Evolutionary conservation across 2,888 invertebrate genomes (phyloP), one percentile per base, ranked within the genome.

Genomic region (Trachelus tabidus): DNA sequence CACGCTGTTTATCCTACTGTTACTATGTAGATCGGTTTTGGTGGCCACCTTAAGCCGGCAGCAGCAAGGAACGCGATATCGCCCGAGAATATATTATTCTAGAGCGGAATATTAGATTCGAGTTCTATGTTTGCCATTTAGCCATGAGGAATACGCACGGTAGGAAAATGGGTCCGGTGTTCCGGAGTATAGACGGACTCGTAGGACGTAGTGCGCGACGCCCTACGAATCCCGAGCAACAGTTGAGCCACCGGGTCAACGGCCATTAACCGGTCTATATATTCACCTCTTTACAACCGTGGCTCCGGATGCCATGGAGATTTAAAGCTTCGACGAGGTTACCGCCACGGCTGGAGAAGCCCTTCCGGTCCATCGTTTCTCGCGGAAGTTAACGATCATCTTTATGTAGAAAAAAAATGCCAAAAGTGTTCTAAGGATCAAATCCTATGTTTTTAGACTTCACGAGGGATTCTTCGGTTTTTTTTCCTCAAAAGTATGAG

Each of bases 191-290:
- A 35, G 35, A 56, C 56, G 23, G 23, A 35, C 56, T 56, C 56
- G 56, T 56, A 56, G 56, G 56, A 56, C 56, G 56, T 56, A 23
- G 56, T 56, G 56, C 56, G 56, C 23, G 56, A 56, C 56, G 23
- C 56, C 56, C 56, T 56, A 56, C 56, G 56, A 56, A 23, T 56
- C 56, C 56, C 56, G 85, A 87, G 88, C 87, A 87, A 87, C 87
- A 88, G 87, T 87, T 87, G 88, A 88, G 83, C 82, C 56, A 80
- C 79, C 84, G 84, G 88, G 88, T 88, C 87, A 88, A 87, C 85
- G 88, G 85, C 85, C 88, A 56, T 56, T 56, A 56, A 56, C 56
- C 56, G 56, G 56, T 56, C 56, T 56, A 56, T 56, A 56, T 56
- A 56, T 23, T 56, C 56, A 56, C 56, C 56, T 56, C 56, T 56